Conservation (phyloP, 2,113 vertebrate species). For the Cephalopterus ornatus region DNA sequence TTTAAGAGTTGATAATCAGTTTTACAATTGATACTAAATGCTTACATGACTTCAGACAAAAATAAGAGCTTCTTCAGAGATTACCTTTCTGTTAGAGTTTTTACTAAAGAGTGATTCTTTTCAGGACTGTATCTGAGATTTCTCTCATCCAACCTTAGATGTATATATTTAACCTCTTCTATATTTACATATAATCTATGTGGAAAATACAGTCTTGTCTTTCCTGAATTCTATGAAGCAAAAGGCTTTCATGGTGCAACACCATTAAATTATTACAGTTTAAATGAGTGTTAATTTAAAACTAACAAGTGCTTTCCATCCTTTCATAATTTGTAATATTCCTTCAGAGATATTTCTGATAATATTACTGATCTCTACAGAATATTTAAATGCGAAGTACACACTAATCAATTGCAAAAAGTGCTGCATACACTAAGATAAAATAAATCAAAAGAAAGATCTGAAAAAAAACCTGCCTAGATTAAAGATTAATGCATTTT, state of each 20-base stretch:
- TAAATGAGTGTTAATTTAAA: background rate
- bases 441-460: background rate
- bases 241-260: background rate
- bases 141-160: background rate
- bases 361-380: background rate
- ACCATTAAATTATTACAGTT: background rate
- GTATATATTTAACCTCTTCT: background rate
- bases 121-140: background rate
- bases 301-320: background rate
- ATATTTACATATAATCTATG: background rate
- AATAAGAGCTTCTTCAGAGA: background rate
- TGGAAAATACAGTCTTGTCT: background rate
- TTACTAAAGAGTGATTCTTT: background rate
- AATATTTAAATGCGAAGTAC: background rate
- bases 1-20: background rate
- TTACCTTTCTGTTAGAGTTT: background rate
- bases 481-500: background rate
- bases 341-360: background rate
- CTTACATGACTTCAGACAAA: background rate
- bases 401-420: background rate
- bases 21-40: background rate
- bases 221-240: background rate
- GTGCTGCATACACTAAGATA: background rate
- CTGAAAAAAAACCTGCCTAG: rapidly evolving
- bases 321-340: background rate